Evolutionary conservation across 2,113 vertebrate species (phyloP).

Genomic region (Boleophthalmus pectinirostris): DNA sequence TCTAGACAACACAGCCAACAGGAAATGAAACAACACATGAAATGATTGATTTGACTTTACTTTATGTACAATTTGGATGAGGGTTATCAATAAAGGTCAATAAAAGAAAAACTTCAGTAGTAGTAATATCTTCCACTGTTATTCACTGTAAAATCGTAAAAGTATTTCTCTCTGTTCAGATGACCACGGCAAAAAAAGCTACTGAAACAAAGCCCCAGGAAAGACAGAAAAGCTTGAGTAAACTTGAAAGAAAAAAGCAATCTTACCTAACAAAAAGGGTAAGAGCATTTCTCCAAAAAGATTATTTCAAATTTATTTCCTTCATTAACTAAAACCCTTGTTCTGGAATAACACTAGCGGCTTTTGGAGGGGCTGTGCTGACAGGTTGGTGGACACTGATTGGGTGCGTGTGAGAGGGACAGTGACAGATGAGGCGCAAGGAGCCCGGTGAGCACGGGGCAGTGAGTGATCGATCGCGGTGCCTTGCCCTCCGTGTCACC

Average conservation of each 20-base stretch:
- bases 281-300: too few species aligned
- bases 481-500: constrained; percentile 68
- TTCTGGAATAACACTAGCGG: constrained; percentile 3
- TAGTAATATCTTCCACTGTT: neutral
- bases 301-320: neutral
- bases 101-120: neutral
- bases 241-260: neutral
- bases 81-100: neutral
- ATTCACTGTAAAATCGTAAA: neutral
- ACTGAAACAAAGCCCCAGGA: neutral
- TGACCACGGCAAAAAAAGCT: neutral
- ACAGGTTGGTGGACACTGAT: constrained; percentile 55
- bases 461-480: constrained; percentile 68
- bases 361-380: constrained; percentile 33
- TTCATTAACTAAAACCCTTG: neutral
- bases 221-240: neutral
- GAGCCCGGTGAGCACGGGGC: constrained; percentile 46
- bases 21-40: neutral
- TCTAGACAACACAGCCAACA: constrained; percentile 5
- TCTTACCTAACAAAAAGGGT: neutral
- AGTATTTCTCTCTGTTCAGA: neutral
- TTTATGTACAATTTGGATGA: neutral
- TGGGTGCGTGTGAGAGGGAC: constrained; percentile 49
- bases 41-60: constrained; percentile 5
- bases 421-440: constrained; percentile 66